Percentiles rank a stretch among this genome's conserved stretches.
Evolutionary conservation across 1,140 invertebrate genomes (phyloP).

Genomic region (Zaprionus tsacasi): DNA sequence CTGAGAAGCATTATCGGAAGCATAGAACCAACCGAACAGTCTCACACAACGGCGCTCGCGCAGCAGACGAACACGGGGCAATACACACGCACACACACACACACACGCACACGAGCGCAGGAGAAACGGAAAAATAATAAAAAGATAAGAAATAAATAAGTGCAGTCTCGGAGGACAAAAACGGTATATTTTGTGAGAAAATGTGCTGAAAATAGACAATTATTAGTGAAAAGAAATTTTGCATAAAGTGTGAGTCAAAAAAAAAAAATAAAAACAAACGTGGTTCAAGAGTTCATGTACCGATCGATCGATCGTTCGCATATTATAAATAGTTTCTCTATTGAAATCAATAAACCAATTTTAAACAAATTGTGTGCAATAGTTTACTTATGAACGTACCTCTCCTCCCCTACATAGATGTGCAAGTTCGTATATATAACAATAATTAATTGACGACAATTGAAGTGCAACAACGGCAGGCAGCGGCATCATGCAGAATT

Average conservation of each 20-base stretch:
- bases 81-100: conserved; percentile 3
- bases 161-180: conserved; percentile 30
- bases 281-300: conserved; percentile 24
- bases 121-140: conserved; percentile 1
- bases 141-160: conserved; percentile 21
- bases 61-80: conserved; percentile 27
- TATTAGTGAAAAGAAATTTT: not conserved
- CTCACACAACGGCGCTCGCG: conserved; percentile 61
- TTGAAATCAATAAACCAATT: conserved; percentile 46
- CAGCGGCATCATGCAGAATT: conserved; percentile 55
- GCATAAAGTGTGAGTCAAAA: conserved; percentile 2
- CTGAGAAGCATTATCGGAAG: conserved; percentile 48
- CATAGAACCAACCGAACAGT: conserved; percentile 48
- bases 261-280: conserved; percentile 17
- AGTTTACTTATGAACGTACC: conserved; percentile 8
- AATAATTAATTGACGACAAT: conserved; percentile 77
- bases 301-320: not conserved
- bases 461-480: conserved; percentile 58
- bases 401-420: conserved; percentile 9
- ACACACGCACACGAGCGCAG: conserved; percentile 9
- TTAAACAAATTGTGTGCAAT: conserved; percentile 33
- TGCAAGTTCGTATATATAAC: conserved; percentile 33
- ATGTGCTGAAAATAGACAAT: conserved; percentile 2
- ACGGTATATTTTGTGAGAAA: conserved; percentile 29
- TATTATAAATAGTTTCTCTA: conserved; percentile 42